A percentile compares a stretch with the other conserved stretches of the same genome.
Conservation (phyloP, 2,113 vertebrate species). For the Ceyx cyanopectus region DNA sequence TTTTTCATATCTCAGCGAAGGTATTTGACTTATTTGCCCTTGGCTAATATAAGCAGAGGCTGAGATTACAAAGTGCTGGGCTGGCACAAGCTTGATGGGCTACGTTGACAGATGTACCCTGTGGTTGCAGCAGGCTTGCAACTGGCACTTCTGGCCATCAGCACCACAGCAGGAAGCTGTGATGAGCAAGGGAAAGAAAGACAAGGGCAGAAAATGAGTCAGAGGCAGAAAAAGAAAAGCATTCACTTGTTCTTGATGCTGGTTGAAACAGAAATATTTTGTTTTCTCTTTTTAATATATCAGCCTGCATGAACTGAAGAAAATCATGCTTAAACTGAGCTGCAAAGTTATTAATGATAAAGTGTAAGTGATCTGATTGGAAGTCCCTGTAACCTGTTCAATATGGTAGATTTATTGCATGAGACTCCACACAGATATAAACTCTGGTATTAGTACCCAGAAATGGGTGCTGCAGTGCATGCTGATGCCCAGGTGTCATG, state of each 20-base stretch:
- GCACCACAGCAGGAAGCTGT: conserved; percentile 27
- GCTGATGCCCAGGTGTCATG: background rate
- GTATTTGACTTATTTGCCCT: conserved; percentile 35
- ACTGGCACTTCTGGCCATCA: conserved; percentile 46
- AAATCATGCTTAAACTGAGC: background rate
- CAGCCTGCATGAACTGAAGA: background rate
- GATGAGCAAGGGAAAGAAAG: conserved; percentile 13
- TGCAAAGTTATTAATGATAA: background rate
- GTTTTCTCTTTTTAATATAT: background rate
- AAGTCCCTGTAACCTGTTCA: background rate
- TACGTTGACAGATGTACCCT: background rate
- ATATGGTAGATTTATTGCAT: background rate
- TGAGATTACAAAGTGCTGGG: conserved; percentile 6
- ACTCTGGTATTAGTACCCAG: background rate
- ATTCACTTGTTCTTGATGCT: background rate
- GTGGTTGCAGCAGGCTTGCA: background rate
- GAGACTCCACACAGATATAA: background rate
- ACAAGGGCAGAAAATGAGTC: conserved; percentile 33
- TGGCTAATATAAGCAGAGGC: conserved; percentile 10
- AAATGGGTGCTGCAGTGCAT: background rate
- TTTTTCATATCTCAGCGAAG: background rate
- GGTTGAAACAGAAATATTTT: conserved; percentile 1
- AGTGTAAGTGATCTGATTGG: background rate
- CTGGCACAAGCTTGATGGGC: background rate
- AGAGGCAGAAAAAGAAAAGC: background rate